phyloP scores from a whole-genome alignment of 2,888 invertebrate species.

The Polydrusus tereticollis region DNA sequence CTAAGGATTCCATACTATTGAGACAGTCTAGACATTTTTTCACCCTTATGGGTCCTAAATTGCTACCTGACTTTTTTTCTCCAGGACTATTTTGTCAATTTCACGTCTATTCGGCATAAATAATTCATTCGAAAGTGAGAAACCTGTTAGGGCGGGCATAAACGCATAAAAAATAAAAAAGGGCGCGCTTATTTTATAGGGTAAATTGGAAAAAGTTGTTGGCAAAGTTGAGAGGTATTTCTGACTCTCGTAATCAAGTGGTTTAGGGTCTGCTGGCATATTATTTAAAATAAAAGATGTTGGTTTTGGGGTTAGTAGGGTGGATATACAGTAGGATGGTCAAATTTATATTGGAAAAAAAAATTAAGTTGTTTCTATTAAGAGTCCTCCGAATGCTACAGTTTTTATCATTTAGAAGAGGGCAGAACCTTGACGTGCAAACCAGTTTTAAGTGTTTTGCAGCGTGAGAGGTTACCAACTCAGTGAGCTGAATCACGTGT shows the following conservation, averaged over 20 bases:
- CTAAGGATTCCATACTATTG: not conserved
- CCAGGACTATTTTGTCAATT: conserved; percentile 22
- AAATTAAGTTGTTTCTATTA: no score
- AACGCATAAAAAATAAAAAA: not conserved
- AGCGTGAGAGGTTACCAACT: no score
- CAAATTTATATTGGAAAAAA: no score
- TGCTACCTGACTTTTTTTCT: conserved; percentile 21
- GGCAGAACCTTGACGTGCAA: no score
- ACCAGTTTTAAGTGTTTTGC: no score
- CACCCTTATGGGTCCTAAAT: not conserved
- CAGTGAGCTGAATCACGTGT: no score
- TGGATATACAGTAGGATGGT: no score
- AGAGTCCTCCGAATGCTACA: no score
- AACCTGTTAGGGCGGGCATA: not conserved
- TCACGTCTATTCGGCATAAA: conserved; percentile 6
- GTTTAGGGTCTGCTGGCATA: not conserved
- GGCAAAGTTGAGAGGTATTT: not conserved
- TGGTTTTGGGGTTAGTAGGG: not conserved
- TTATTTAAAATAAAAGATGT: not conserved
- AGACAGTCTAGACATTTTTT: conserved; percentile 5
- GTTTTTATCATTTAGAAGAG: no score
- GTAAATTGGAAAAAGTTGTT: not conserved
- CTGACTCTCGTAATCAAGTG: not conserved
- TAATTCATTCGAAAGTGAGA: conserved; percentile 11
- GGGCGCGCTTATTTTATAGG: not conserved